These are phyloP conservation scores for Liolophura sinensis DNA, from an alignment of 1,140 invertebrate genomes.

Conservation along the genomic window DNA sequence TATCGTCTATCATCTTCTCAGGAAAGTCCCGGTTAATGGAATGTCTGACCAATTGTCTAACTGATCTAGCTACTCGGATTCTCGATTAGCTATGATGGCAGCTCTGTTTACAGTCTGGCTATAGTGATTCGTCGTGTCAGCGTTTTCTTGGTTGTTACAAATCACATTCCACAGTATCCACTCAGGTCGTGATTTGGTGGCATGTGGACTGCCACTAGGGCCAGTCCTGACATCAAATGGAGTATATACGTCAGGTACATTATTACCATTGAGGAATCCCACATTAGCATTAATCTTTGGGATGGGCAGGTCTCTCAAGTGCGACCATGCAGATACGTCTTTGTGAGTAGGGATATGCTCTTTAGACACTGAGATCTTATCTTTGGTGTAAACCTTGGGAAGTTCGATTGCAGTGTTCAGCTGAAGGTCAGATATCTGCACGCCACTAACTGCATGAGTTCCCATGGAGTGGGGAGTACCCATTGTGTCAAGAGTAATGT, in stretches of 20 bases:
- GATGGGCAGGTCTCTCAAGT: constrained; percentile 1
- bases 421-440: constrained; percentile 21
- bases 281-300: constrained; percentile 7
- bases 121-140: too few species aligned
- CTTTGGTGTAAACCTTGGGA: constrained; percentile 19
- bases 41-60: background rate
- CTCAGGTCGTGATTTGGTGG: constrained; percentile 15
- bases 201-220: constrained; percentile 15
- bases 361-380: background rate
- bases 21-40: constrained; percentile 21
- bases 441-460: constrained; percentile 8
- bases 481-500: too few species aligned
- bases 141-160: too few species aligned
- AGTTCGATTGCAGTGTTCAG: constrained; percentile 11
- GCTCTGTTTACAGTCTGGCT: too few species aligned
- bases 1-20: constrained; percentile 13
- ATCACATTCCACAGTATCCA: constrained; percentile 18
- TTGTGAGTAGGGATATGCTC: constrained; percentile 8
- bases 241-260: background rate
- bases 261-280: constrained; percentile 13
- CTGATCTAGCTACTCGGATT: too few species aligned
- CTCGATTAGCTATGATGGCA: too few species aligned
- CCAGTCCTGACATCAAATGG: constrained; percentile 3
- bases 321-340: constrained; percentile 8
- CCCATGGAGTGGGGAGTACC: too few species aligned